A percentile compares a stretch with the other conserved stretches of the same genome.
phyloP scores from a whole-genome alignment of 2,888 invertebrate genomes.

The Platycheirus rosarum region DNA sequence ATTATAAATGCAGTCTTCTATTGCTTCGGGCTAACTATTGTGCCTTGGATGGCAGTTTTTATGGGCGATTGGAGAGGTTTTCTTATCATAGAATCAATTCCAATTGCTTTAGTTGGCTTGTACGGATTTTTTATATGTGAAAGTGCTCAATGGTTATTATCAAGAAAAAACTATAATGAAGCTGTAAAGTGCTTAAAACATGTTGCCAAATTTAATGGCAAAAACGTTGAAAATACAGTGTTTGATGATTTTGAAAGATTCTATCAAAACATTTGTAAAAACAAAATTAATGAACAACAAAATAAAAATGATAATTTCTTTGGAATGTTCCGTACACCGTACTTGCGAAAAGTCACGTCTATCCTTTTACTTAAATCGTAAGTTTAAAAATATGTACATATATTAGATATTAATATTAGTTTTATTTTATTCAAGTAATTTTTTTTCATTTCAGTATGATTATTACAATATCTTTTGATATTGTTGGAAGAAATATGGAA shows the following conservation, averaged over 20 bases:
- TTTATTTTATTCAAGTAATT: not conserved
- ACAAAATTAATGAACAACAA: slow-evolving; percentile 69
- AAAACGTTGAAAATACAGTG: slow-evolving; percentile 81
- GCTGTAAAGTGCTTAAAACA: slow-evolving; percentile 84
- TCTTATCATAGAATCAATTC: slow-evolving; percentile 83
- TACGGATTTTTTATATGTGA: slow-evolving; percentile 84
- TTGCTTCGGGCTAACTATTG: slow-evolving; percentile 83
- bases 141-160: slow-evolving; percentile 85
- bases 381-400: too few relatives aligned
- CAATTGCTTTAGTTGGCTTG: slow-evolving; percentile 82
- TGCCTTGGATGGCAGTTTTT: slow-evolving; percentile 83
- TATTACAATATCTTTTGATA: slow-evolving; percentile 85
- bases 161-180: slow-evolving; percentile 83
- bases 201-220: slow-evolving; percentile 84
- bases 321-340: slow-evolving; percentile 84
- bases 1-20: slow-evolving; percentile 85
- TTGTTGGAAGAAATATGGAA: slow-evolving; percentile 84
- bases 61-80: slow-evolving; percentile 84
- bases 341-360: slow-evolving; percentile 83
- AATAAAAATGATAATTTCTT: slow-evolving; percentile 81
- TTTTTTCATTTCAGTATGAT: slow-evolving; percentile 82
- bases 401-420: too few relatives aligned
- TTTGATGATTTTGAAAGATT: slow-evolving; percentile 82
- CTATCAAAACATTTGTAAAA: slow-evolving; percentile 77
- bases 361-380: slow-evolving; percentile 85